Conservation (phyloP, 2,797 vertebrate genomes). For the Schizopygopsis pylzovi region DNA sequence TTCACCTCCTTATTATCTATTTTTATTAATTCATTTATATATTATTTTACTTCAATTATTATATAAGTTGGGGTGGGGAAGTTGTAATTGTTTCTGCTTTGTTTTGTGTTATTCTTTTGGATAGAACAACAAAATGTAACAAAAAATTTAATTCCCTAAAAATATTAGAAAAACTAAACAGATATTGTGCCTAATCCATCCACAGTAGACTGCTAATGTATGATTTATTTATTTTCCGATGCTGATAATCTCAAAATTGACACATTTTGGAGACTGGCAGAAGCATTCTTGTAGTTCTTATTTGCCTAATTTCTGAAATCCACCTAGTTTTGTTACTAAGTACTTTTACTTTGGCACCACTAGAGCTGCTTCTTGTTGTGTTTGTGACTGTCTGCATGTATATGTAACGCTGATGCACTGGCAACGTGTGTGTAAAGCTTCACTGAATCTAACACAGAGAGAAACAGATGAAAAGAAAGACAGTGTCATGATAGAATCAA, state of each 20-base stretch:
- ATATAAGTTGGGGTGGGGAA: background rate
- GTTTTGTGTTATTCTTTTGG: background rate
- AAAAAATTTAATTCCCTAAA: background rate
- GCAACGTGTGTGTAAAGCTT: conserved; percentile 2
- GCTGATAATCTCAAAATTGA: background rate
- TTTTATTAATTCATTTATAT: background rate
- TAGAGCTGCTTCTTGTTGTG: background rate
- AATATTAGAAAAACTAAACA: background rate
- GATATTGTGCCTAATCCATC: background rate
- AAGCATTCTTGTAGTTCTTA: background rate
- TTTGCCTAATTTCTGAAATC: background rate
- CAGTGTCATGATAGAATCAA: conserved; percentile 66
- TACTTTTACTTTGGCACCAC: too few species aligned
- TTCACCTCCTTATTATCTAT: background rate
- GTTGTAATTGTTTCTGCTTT: background rate
- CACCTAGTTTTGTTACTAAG: background rate
- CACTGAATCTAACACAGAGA: background rate
- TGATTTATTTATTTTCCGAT: background rate
- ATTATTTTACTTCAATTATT: background rate
- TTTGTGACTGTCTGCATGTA: background rate
- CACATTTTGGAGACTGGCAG: background rate
- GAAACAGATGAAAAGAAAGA: conserved; percentile 16
- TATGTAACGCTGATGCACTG: conserved; percentile 8
- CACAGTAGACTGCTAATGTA: background rate
- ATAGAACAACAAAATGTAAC: background rate